Evolutionary conservation across 2,113 vertebrate species (phyloP).

Genomic region (Prietella phreatophila): DNA sequence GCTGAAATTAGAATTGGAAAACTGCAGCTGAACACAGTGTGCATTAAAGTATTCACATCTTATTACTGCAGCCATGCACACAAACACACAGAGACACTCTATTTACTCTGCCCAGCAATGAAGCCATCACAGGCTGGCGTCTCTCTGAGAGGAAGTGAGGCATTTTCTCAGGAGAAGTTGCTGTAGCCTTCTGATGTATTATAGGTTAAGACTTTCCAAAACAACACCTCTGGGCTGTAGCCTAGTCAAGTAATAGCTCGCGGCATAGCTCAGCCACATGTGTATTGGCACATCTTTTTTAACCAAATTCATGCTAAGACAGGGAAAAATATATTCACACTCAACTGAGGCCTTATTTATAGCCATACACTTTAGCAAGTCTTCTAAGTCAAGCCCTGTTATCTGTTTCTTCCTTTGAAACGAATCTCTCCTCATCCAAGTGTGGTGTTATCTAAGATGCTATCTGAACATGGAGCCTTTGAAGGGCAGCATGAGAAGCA

Average conservation of each 20-base stretch:
- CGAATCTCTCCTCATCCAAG: slow-evolving; percentile 38
- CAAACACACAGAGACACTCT: slow-evolving; percentile 12
- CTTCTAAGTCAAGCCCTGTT: slow-evolving; percentile 35
- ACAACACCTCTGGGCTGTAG: slow-evolving; percentile 48
- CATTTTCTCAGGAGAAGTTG: slow-evolving; percentile 44
- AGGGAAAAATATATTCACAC: slow-evolving; percentile 1
- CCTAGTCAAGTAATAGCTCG: slow-evolving; percentile 42
- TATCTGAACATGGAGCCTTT: slow-evolving; percentile 41
- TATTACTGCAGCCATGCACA: slow-evolving; percentile 20
- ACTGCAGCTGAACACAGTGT: slow-evolving; percentile 31
- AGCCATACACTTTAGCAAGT: slow-evolving; percentile 20
- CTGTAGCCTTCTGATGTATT: slow-evolving; percentile 45
- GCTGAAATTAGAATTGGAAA: slow-evolving; percentile 44
- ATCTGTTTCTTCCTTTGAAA: slow-evolving; percentile 47
- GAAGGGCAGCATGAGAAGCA: slow-evolving; percentile 34
- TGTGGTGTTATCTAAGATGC: slow-evolving; percentile 44
- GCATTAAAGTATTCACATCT: slow-evolving; percentile 19
- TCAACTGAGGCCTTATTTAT: slow-evolving; percentile 43
- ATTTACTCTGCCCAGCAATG: slow-evolving; percentile 31
- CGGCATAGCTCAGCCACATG: slow-evolving; percentile 18
- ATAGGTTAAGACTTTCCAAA: slow-evolving; percentile 53
- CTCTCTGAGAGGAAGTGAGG: slow-evolving; percentile 39
- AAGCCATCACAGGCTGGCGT: slow-evolving; percentile 34
- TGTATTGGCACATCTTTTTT: slow-evolving; percentile 33
- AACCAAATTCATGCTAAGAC: slow-evolving; percentile 31